Percentiles rank a stretch among this genome's conserved stretches.
These are phyloP conservation scores for Suncus etruscus DNA, from an alignment of 2,113 vertebrate species.

Conservation along the genomic window DNA sequence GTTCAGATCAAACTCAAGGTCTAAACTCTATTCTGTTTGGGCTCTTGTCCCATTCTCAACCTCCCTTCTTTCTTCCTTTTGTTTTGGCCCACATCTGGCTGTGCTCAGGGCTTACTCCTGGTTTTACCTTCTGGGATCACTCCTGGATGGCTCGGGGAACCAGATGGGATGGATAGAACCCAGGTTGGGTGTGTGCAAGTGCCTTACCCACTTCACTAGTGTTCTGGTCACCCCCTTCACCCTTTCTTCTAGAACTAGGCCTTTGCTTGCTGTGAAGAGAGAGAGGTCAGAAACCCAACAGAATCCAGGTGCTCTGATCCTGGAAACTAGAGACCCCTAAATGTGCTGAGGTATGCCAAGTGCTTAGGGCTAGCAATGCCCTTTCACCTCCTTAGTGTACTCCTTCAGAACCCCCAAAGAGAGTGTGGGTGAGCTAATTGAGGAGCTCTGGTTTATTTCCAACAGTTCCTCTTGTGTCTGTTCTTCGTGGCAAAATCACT, in stretches of 20 bases:
- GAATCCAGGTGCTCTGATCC: not conserved
- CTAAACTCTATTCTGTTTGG: too few species aligned
- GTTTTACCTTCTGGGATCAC: too few species aligned
- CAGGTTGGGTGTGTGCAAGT: too few species aligned
- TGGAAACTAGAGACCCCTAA: constrained; percentile 52
- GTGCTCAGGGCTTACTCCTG: too few species aligned
- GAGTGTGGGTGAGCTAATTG: constrained; percentile 71
- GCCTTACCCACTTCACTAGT: too few species aligned
- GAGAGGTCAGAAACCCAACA: not conserved
- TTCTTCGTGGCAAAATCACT: constrained; percentile 70
- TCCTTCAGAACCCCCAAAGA: constrained; percentile 36
- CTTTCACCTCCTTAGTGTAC: not conserved
- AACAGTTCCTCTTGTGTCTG: constrained; percentile 54
- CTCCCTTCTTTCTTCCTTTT: too few species aligned
- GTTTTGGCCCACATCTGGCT: too few species aligned
- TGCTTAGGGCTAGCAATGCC: not conserved
- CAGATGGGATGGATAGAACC: too few species aligned
- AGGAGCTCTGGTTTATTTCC: constrained; percentile 69
- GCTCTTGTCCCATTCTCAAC: not conserved
- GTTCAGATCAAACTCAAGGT: too few species aligned
- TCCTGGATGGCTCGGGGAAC: too few species aligned
- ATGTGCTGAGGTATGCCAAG: not conserved
- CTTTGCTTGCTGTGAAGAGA: not conserved
- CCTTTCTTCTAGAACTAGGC: not conserved
- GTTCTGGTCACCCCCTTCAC: too few species aligned